Conservation (phyloP, 2,797 vertebrate genomes). For the Babyrousa celebensis region DNA sequence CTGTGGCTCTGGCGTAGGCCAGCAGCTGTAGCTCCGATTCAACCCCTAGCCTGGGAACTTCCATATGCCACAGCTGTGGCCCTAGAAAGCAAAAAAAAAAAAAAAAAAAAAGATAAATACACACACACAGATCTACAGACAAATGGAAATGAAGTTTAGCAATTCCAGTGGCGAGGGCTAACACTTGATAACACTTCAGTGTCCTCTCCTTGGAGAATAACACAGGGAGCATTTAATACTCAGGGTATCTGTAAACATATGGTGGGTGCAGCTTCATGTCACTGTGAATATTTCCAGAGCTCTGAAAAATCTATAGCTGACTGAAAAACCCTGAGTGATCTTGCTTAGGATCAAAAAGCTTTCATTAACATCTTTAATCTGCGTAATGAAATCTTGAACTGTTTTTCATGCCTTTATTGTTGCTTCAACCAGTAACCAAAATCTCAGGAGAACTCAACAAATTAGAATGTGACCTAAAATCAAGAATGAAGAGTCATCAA, state of each 20-base stretch:
- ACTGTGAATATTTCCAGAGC: background rate
- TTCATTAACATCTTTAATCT: conserved; percentile 76
- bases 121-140: background rate
- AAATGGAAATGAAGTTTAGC: background rate
- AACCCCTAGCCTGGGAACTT: too few species aligned
- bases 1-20: too few species aligned
- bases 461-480: conserved; percentile 73
- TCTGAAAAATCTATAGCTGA: conserved; percentile 60
- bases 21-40: too few species aligned
- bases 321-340: conserved; percentile 19
- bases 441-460: conserved; percentile 61
- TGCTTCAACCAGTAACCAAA: conserved; percentile 62
- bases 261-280: conserved; percentile 40
- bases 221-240: conserved; percentile 56
- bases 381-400: conserved; percentile 62
- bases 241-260: conserved; percentile 41
- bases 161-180: background rate
- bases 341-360: conserved; percentile 63
- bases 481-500: conserved; percentile 65
- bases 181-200: conserved; percentile 6
- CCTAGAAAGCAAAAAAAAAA: too few species aligned
- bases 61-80: too few species aligned
- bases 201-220: background rate
- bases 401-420: conserved; percentile 71
- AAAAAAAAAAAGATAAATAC: background rate